These are phyloP conservation scores for Hexactinellida sp. DNA, from an alignment of 37 sponge, comb jelly and placozoan genomes.

Conservation along the genomic window DNA sequence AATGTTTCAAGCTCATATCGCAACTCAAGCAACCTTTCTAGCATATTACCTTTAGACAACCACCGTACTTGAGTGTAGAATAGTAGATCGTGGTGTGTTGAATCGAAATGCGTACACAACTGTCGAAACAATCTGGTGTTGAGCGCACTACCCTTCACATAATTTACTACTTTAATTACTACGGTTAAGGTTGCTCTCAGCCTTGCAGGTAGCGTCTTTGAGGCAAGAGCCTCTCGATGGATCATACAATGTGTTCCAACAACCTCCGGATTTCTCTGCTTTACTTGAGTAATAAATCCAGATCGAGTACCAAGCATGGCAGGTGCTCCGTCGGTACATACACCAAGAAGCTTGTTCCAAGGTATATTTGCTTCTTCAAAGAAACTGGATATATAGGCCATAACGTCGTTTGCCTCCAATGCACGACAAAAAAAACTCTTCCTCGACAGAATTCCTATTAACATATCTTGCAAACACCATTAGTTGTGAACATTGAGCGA, in stretches of 20 bases:
- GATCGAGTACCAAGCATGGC: conserved; percentile 18
- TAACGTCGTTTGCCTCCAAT: not conserved
- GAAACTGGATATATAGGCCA: not conserved
- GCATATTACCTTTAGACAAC: conserved; percentile 12
- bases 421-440: not conserved
- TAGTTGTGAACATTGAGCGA: conserved; percentile 17
- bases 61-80: not conserved
- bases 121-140: conserved; percentile 1
- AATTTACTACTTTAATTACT: conserved; percentile 15
- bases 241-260: conserved; percentile 15
- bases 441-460: not conserved
- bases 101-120: conserved; percentile 11
- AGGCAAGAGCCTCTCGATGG: conserved; percentile 17
- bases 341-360: conserved; percentile 15
- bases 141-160: conserved; percentile 16
- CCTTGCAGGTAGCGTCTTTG: conserved; percentile 15
- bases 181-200: conserved; percentile 13
- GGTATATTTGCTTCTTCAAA: conserved; percentile 4
- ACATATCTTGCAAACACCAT: conserved; percentile 8
- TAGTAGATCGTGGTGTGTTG: conserved; percentile 2
- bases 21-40: not conserved
- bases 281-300: conserved; percentile 12
- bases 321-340: not conserved
- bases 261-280: conserved; percentile 11
- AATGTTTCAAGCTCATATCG: conserved; percentile 13